Evolutionary conservation across 2,797 vertebrate genomes (phyloP).

Genomic region (Arrhamphus sclerolepis): DNA sequence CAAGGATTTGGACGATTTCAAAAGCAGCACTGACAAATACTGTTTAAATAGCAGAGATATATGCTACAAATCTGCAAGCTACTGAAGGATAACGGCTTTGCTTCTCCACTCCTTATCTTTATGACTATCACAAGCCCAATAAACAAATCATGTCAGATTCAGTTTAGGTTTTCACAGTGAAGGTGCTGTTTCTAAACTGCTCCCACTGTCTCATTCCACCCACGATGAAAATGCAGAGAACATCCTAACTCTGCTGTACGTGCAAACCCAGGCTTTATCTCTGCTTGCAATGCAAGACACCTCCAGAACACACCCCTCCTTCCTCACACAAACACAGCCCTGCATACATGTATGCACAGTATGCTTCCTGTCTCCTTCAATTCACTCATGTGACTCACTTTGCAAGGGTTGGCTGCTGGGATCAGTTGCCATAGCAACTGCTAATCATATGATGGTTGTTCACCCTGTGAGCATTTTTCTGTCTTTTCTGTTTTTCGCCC

Average conservation of each 20-base stretch:
- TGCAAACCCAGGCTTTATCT: not conserved
- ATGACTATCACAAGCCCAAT: not conserved
- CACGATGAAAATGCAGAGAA: conserved; percentile 6
- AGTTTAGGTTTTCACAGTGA: not conserved
- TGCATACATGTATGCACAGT: conserved; percentile 54
- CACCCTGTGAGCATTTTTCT: conserved; percentile 54
- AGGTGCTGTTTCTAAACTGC: conserved; percentile 1
- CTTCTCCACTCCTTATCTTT: not conserved
- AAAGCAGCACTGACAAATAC: conserved; percentile 5
- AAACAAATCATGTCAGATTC: too few relatives aligned
- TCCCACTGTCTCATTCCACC: not conserved
- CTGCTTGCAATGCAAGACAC: conserved; percentile 30
- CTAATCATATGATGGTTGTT: conserved; percentile 82
- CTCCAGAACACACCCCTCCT: conserved; percentile 7
- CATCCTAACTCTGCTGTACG: conserved; percentile 3
- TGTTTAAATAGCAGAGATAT: not conserved
- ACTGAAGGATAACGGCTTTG: conserved; percentile 11
- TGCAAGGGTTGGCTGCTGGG: conserved; percentile 79
- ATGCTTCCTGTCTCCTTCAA: conserved; percentile 71
- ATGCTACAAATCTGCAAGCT: conserved; percentile 13
- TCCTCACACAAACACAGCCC: conserved; percentile 22
- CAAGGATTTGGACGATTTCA: not conserved
- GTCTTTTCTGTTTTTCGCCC: conserved; percentile 12
- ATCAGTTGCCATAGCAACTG: conserved; percentile 84
- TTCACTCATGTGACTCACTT: conserved; percentile 84